Conservation (phyloP, 1,140 invertebrate species). For the Triops longicaudatus region DNA sequence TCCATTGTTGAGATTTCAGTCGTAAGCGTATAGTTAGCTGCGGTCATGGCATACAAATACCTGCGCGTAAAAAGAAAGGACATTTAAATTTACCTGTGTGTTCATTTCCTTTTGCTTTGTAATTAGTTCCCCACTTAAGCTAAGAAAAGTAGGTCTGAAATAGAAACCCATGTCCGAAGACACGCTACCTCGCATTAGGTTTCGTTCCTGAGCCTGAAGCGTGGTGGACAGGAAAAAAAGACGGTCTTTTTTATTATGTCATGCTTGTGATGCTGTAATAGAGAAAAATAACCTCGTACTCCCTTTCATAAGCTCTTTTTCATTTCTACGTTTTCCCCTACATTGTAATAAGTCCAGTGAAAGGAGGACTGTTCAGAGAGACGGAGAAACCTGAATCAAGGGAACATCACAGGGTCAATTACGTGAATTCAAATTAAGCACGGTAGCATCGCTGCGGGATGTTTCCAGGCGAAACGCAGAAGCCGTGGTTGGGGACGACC, state of each 20-base stretch:
- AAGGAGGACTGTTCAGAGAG: neutral
- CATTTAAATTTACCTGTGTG: neutral
- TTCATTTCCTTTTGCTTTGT: neutral
- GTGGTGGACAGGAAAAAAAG: neutral
- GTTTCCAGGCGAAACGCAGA: neutral
- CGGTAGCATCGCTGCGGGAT: neutral
- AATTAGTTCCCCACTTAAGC: neutral
- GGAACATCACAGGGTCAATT: neutral
- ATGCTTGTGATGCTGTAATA: slow-evolving; percentile 8
- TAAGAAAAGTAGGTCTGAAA: neutral
- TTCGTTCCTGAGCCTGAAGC: neutral
- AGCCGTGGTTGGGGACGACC: neutral
- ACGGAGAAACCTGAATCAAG: neutral
- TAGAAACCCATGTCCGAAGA: neutral
- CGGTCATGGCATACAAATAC: too few relatives aligned
- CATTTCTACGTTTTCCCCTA: neutral
- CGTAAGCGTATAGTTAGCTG: neutral
- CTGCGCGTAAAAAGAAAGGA: neutral
- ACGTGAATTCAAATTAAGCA: slow-evolving; percentile 8
- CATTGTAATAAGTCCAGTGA: too few relatives aligned
- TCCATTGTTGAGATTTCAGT: neutral
- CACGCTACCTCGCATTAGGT: neutral
- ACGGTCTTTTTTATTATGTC: neutral
- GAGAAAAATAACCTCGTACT: neutral
- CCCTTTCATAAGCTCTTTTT: neutral